Conservation (phyloP, 2,113 vertebrate species). For the Gobio gobio region DNA sequence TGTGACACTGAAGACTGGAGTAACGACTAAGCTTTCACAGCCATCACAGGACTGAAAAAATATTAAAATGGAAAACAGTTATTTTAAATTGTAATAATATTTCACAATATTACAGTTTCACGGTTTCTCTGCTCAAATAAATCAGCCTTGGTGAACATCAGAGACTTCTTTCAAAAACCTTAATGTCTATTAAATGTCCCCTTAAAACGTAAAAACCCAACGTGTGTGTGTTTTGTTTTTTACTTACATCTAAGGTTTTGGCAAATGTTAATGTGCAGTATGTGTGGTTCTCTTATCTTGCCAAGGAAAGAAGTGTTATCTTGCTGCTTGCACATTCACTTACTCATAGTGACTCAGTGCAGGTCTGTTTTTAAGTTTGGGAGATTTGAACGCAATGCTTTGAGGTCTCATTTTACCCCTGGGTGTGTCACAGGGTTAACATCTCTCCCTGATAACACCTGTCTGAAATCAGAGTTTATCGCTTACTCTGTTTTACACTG, state of each 20-base stretch:
- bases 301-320: constrained; percentile 35
- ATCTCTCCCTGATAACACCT: constrained; percentile 48
- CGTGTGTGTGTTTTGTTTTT: no score
- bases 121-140: no score
- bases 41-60: no score
- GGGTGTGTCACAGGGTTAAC: constrained; percentile 30
- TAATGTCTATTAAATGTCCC: no score
- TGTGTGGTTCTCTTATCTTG: constrained; percentile 31
- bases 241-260: constrained; percentile 7
- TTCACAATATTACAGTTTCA: no score
- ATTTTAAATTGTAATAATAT: no score
- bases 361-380: constrained; percentile 7
- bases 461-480: constrained; percentile 18
- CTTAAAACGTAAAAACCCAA: no score
- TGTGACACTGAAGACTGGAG: not conserved
- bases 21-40: no score
- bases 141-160: no score
- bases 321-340: constrained; percentile 43
- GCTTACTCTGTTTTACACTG: not conserved
- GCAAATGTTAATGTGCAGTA: constrained; percentile 42
- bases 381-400: constrained; percentile 22
- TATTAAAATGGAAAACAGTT: no score
- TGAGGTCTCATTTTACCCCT: constrained; percentile 24
- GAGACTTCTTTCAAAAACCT: no score
- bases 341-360: constrained; percentile 30